Evolutionary conservation across 1,140 invertebrate species (phyloP), one percentile per base, ranked within the genome.

Genomic region (Drosophila ananassae): DNA sequence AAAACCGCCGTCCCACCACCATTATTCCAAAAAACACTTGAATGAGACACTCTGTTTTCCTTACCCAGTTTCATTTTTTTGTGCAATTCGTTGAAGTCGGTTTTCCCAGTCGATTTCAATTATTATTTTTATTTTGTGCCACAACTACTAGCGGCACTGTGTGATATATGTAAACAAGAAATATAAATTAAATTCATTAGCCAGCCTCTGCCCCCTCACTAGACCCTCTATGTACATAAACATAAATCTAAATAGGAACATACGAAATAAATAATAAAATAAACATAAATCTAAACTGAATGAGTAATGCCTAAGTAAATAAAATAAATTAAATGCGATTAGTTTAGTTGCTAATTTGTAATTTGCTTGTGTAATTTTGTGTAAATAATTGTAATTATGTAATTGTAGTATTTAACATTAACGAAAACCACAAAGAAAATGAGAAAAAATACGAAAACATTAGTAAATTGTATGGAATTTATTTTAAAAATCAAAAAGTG

Each of bases 161-260:
- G 81, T 85, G 81, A 87, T 87, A 85, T 84, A 79, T 84, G 80
- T 84, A 79, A 79, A 76, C 62, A 72, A 79, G 54, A 75, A 79
- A 78, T 59, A 73, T 72, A 87, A 87, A 73, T 72, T 76, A 80
- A 85, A 87, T 73, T 73, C 66, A 69, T 69, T 69, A 69, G 39
- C n/a, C 50, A 10, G 17, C 32, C 2, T 0, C 12, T 37, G 0
- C 25, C 48, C 60, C 10, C 7, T 8, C 10, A 4, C 22, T 50
- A 24, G 61, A 52, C 60, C 73, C 52, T 75, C 62, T 72, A 8
- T 84, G 81, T 85, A 84, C 62, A 85, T 85, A 80, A 64, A 73
- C 51, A 74, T 69, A 39, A 64, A 72, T 47, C 48, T 57, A 52
- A 58, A 51, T 71, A 71, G 47, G 52, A 59, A 13, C 3, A 55